Evolutionary conservation across 2,797 vertebrate genomes (phyloP).

Genomic region (Myioborus melanocephalus): DNA sequence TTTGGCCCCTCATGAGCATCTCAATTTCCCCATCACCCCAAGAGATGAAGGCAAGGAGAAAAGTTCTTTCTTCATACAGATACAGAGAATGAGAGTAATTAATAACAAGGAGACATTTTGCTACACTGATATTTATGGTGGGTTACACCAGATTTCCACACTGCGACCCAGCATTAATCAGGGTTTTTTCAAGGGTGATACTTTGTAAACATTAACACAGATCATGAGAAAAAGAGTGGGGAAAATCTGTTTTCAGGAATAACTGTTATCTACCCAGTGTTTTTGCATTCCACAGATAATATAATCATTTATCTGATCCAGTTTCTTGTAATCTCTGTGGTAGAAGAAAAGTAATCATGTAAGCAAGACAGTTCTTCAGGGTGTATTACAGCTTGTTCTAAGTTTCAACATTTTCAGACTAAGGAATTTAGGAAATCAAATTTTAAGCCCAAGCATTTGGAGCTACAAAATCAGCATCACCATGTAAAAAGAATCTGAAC

Average conservation of each 20-base stretch:
- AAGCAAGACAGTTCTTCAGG: background rate
- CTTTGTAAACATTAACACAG: background rate
- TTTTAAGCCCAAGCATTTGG: background rate
- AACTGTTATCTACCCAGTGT: background rate
- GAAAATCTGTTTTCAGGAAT: background rate
- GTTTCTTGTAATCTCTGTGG: background rate
- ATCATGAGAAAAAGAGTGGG: background rate
- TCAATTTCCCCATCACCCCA: background rate
- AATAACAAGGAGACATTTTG: background rate
- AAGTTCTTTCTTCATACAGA: background rate
- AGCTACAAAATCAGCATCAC: background rate
- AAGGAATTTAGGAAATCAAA: background rate
- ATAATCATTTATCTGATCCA: background rate
- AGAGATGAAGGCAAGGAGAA: background rate
- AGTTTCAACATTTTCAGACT: background rate
- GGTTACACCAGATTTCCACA: background rate
- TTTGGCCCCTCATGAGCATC: background rate
- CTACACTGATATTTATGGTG: background rate
- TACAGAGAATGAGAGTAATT: background rate
- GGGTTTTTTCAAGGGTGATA: background rate
- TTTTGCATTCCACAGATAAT: background rate
- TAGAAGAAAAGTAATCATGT: background rate
- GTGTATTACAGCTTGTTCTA: background rate
- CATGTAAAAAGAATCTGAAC: background rate
- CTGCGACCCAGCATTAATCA: background rate